Evolutionary conservation across 2,888 invertebrate genomes (phyloP).

Genomic region (Xestia c-nigrum): DNA sequence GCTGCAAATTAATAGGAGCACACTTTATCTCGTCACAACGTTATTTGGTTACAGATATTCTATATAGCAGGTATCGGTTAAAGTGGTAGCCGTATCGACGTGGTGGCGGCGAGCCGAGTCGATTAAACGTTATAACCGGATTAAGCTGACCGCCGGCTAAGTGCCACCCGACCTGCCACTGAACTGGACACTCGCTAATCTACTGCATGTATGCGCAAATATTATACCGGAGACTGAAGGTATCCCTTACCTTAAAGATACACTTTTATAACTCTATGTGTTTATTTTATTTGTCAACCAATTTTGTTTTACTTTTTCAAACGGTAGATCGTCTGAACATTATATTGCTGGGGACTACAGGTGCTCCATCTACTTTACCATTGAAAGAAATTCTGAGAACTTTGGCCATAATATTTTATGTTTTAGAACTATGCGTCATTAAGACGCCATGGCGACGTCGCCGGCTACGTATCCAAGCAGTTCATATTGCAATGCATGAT

Average conservation of each 20-base stretch:
- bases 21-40: slow-evolving; percentile 56
- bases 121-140: slow-evolving; percentile 86
- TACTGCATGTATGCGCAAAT: slow-evolving; percentile 49
- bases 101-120: slow-evolving; percentile 78
- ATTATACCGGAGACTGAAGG: slow-evolving; percentile 32
- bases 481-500: too few relatives aligned
- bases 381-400: too few relatives aligned
- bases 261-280: neutral
- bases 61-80: slow-evolving; percentile 67
- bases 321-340: too few relatives aligned
- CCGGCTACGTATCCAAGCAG: too few relatives aligned
- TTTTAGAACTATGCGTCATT: too few relatives aligned
- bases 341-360: too few relatives aligned
- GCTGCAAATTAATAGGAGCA: slow-evolving; percentile 49
- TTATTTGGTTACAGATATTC: slow-evolving; percentile 60
- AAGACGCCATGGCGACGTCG: too few relatives aligned
- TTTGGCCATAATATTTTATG: too few relatives aligned
- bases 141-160: slow-evolving; percentile 85
- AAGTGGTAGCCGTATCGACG: slow-evolving; percentile 75
- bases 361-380: too few relatives aligned
- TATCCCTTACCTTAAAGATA: neutral
- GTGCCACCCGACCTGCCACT: slow-evolving; percentile 77
- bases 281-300: too few relatives aligned
- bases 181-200: slow-evolving; percentile 78
- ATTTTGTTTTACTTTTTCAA: too few relatives aligned